Evolutionary conservation across 2,113 vertebrate genomes (phyloP).

Genomic region (Rhinichthys klamathensis): DNA sequence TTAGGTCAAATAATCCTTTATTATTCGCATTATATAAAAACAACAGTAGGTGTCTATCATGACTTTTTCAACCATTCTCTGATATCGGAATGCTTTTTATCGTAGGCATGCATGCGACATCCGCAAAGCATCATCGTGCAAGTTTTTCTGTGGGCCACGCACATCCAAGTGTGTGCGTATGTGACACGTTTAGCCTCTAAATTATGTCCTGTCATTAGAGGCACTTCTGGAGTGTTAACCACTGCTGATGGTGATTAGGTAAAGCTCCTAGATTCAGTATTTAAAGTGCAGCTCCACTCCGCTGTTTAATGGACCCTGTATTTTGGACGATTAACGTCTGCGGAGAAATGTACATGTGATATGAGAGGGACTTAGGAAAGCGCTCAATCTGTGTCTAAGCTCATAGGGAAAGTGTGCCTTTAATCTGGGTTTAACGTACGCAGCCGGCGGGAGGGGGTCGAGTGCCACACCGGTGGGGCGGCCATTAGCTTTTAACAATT

Average conservation of each 20-base stretch:
- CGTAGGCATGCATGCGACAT: not conserved
- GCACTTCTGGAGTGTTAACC: conserved; percentile 44
- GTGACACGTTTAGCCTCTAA: conserved; percentile 35
- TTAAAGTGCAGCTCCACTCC: conserved; percentile 43
- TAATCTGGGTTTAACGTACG: conserved; percentile 76
- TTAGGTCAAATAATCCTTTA: not conserved
- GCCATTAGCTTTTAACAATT: conserved; percentile 57
- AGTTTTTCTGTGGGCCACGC: conserved; percentile 2
- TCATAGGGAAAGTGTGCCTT: conserved; percentile 71
- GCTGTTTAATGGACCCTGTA: conserved; percentile 67
- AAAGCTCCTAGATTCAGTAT: conserved; percentile 40
- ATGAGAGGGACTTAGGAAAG: conserved; percentile 73
- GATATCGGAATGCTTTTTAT: not conserved
- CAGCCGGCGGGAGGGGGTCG: conserved; percentile 9
- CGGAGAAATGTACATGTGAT: conserved; percentile 73
- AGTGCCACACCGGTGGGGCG: conserved; percentile 21
- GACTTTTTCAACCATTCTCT: not conserved
- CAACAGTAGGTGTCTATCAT: not conserved
- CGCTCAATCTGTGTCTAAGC: conserved; percentile 74
- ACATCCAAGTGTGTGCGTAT: conserved; percentile 26
- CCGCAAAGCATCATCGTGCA: not conserved
- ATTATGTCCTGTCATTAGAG: conserved; percentile 46
- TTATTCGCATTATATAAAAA: not conserved
- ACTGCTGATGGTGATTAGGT: conserved; percentile 49
- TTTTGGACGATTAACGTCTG: conserved; percentile 74